Base-by-base conservation (phyloP, 2,888 invertebrate species). In the Dicranocentrus wangi region DNA sequence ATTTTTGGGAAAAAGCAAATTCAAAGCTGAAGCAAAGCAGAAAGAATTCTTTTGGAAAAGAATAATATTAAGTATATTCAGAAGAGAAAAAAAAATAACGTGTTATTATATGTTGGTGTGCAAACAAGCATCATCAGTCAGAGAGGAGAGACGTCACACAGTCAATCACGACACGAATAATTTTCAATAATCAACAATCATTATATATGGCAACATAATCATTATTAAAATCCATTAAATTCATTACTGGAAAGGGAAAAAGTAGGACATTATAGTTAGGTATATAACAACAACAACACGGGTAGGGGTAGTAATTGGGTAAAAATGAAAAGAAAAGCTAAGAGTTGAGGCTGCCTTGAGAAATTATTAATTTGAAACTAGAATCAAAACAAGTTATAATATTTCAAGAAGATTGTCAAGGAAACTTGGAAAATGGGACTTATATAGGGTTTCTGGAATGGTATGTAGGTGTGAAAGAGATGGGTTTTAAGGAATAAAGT, bases 111-210 rank as follows among this genome's bases (percentile, higher is more conserved):
- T 32, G 32, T n/a, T 32, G 32, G 27, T 28, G 55, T 55, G 55
- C 19, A 55, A 55, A 23, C 5, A 63, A 63, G 63, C 63, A 63
- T 63, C 39, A 63, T 25, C 32, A 71, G 71, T 71, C 65, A 39
- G 78, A 79, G 58, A 79, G 71, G 65, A 71, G 71, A 79, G 71
- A 79, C 78, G 78, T 79, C 78, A 79, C 78, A 66, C 70, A 70
- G 78, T 79, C 78, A 79, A 71, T 58, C 78, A 71, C 71, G 71
- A 71, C 66, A 77, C 63, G 63, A 55, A 53, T 39, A 61, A 58
- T 28, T 60, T 53, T 21, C 55, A 55, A 69, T 68, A 68, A 68
- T 51, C 17, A 28, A 43, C 66, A 75, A 39, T 63, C 32, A 73
- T 63, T 63, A 42, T n/a, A n/a, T n/a, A n/a, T 73, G 28, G 32